Conservation (phyloP, 2,797 vertebrate genomes). For the Philypnodon macrostomus region DNA sequence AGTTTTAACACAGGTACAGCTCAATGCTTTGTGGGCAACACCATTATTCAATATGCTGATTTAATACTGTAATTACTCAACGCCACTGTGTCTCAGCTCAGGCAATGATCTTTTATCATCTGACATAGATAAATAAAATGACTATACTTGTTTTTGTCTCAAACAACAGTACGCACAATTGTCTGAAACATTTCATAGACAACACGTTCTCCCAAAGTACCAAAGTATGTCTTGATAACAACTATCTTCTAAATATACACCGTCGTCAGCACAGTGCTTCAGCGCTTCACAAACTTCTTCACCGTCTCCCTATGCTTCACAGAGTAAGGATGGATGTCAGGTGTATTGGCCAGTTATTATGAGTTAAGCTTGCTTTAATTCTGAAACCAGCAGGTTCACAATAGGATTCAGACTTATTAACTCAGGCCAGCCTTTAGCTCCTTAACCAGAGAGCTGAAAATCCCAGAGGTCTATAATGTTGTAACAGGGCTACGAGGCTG, state of each 20-base stretch:
- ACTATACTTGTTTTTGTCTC: no score
- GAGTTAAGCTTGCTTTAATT: slow-evolving; percentile 54
- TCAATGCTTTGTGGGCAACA: not conserved
- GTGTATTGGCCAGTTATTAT: slow-evolving; percentile 43
- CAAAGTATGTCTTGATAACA: slow-evolving; percentile 1
- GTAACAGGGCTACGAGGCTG: slow-evolving; percentile 40
- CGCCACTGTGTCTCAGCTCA: no score
- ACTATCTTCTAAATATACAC: not conserved
- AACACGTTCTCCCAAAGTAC: not conserved
- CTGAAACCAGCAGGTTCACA: slow-evolving; percentile 35
- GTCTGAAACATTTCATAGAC: slow-evolving; percentile 1
- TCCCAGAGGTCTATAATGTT: slow-evolving; percentile 5
- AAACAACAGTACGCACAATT: not conserved
- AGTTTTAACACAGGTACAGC: not conserved
- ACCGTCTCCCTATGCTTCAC: slow-evolving; percentile 5
- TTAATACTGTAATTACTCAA: not conserved
- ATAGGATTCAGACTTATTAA: slow-evolving; percentile 45
- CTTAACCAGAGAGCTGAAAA: slow-evolving; percentile 32
- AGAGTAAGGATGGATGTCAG: slow-evolving; percentile 28
- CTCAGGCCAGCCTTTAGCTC: slow-evolving; percentile 42
- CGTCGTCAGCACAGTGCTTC: not conserved
- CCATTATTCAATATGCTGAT: not conserved
- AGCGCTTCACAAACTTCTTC: slow-evolving; percentile 17
- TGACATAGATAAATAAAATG: no score
- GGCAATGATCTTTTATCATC: not conserved